Conservation (phyloP, 2,888 invertebrate genomes). For the Tiliacea aurago region DNA sequence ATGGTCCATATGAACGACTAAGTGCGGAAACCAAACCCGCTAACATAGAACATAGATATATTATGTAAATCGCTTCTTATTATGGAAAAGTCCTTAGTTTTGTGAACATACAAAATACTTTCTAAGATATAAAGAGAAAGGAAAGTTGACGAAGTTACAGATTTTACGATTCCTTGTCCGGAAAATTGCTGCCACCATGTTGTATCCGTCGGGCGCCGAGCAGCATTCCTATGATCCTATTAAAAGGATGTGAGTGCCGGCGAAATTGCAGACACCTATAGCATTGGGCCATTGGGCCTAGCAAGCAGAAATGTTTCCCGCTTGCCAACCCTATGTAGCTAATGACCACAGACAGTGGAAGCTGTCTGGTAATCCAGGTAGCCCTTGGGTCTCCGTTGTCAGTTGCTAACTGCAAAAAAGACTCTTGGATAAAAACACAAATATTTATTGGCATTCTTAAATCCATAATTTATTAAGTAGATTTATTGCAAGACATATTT, state of each 20-base stretch:
- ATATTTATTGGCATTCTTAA: conserved; percentile 11
- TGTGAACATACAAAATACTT: too few relatives aligned
- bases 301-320: neutral
- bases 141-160: neutral
- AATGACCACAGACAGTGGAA: neutral
- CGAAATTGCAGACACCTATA: conserved; percentile 1
- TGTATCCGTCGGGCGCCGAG: neutral
- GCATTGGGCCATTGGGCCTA: neutral
- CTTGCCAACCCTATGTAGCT: neutral
- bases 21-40: too few relatives aligned
- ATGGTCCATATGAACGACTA: too few relatives aligned
- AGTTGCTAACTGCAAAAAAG: neutral
- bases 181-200: conserved; percentile 21
- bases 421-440: neutral
- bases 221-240: conserved; percentile 28
- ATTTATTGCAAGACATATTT: conserved; percentile 48
- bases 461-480: conserved; percentile 15
- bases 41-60: too few relatives aligned
- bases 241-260: conserved; percentile 12
- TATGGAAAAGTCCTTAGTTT: too few relatives aligned
- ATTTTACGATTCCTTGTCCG: conserved; percentile 2
- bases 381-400: neutral
- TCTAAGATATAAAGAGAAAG: too few relatives aligned
- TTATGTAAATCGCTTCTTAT: too few relatives aligned
- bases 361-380: neutral